Evolutionary conservation across 2,888 invertebrate species (phyloP), one percentile per base, ranked within the genome.

Genomic region (Linhomoeus sp.): DNA sequence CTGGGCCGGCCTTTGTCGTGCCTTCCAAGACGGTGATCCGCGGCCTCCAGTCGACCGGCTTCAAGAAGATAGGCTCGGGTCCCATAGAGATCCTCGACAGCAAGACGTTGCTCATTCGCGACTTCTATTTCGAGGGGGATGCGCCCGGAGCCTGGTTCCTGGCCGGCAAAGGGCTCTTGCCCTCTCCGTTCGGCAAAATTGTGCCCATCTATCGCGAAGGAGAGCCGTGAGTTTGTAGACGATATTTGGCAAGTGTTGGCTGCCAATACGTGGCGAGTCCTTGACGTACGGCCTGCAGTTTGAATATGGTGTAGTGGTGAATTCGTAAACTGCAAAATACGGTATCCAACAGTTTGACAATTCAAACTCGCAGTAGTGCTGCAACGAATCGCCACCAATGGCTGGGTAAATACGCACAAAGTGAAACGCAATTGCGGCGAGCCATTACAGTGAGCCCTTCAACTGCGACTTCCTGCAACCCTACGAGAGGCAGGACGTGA

Each of bases 131-230:
- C 40, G 49, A 53, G 43, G 54, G 58, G 3, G 53, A 58, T 22
- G 62, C 58, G n/a, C 51, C 57, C 19, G 55, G 61, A 1, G 52
- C 58, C 7, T 63, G 63, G 63, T 61, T 63, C 37, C 58, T 64
- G 61, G 56, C 59, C 20, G 63, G 63, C 33, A 58, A 56, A 43
- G 60, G 58, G 26, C 51, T 63, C 17, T 47, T 63, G 17, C 63
- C 63, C 1, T 58, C 58, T 43, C 36, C 52, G 3, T 52, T 51
- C 29, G 63, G 63, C 15, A 52, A 58, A 29, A 62, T 63, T 44
- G 57, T 63, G 24, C 62, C 63, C 0, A 36, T 64, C 3, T 60
- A 49, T 47, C 52, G 60, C 43, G 36, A 35, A 12, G 5, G 7
- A 5, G 29, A 5, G 7, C 29, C 29, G 29, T 29, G 12, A 29